Evolutionary conservation across 2,797 vertebrate genomes (phyloP), one percentile per base, ranked within the genome.

Genomic region (Tokudaia tokunoshimensis): DNA sequence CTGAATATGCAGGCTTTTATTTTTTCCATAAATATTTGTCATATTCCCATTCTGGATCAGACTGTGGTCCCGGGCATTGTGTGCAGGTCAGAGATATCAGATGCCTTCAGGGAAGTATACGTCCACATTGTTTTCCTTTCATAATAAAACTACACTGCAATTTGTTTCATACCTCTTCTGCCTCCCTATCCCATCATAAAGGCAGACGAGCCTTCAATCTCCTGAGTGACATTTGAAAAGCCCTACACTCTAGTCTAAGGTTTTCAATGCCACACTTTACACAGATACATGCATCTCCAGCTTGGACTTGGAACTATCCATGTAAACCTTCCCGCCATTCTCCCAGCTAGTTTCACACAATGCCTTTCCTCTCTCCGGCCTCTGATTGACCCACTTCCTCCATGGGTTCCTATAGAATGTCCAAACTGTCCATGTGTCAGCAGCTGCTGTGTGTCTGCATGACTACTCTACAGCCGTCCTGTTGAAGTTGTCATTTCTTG

Each of bases 21-120:
- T 92, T n/a, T 17, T 94, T 72, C 34, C 17, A 81, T 29, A 89
- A 50, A 41, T 74, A 83, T 61, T 87, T 92, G 61, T 17, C 41
- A 3, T 78, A 55, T 87, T 29, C 4, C 41, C 75, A 7, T 80
- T 94, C 13, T 92, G 41, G 75, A 83, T 7, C 12, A 47, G 65
- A 19, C 2, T 65, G 24, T 84, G 26, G 7, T 41, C 14, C 34
- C 61, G 74, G 10, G 19, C 37, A 19, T 41, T 90, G 52, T 14
- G 24, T 82, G 20, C 41, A 31, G 14, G 63, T 29, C 37, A 44
- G 50, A 65, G 17, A 34, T 81, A 50, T 47, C 4, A 37, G 44
- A 90, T 10, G 72, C 31, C n/a, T 85, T 81, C 6, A 34, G 37
- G 41, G 13, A 72, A 44, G 59, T 89, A 74, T 52, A 15, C 52